phyloP scores from a whole-genome alignment of 2,888 invertebrate genomes.

The Alloscopus bannaensis region DNA sequence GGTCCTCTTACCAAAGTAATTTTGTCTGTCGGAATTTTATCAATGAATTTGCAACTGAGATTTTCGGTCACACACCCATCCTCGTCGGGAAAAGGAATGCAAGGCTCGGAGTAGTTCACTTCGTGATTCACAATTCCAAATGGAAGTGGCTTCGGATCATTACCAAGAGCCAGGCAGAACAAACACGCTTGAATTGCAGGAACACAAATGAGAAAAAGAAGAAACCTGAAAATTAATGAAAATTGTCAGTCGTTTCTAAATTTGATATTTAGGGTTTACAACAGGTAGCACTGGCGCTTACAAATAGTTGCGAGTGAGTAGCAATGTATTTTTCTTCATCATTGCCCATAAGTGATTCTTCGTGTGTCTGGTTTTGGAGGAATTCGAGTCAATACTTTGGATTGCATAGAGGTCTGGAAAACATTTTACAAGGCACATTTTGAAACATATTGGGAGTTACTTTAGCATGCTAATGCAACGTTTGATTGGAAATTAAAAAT shows the following conservation, averaged over 20 bases:
- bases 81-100: background rate
- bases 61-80: constrained; percentile 35
- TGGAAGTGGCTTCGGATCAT: constrained; percentile 50
- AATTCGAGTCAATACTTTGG: no score
- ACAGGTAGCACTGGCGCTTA: background rate
- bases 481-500: no score
- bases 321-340: constrained; percentile 40
- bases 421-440: no score
- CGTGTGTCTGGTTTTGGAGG: background rate
- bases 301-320: constrained; percentile 55
- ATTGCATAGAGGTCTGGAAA: no score
- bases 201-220: constrained; percentile 55
- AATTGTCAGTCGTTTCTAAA: constrained; percentile 1
- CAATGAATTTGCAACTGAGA: constrained; percentile 57
- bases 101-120: background rate
- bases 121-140: constrained; percentile 64
- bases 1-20: constrained; percentile 16
- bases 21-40: constrained; percentile 43
- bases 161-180: constrained; percentile 59
- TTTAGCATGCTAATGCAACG: no score
- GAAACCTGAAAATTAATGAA: constrained; percentile 37
- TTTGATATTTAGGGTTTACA: background rate
- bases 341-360: constrained; percentile 32
- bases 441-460: no score
- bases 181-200: constrained; percentile 48